Percentiles rank a stretch among this genome's conserved stretches.
phyloP scores from a whole-genome alignment of 2,113 vertebrate species.

The Phainopepla nitens region DNA sequence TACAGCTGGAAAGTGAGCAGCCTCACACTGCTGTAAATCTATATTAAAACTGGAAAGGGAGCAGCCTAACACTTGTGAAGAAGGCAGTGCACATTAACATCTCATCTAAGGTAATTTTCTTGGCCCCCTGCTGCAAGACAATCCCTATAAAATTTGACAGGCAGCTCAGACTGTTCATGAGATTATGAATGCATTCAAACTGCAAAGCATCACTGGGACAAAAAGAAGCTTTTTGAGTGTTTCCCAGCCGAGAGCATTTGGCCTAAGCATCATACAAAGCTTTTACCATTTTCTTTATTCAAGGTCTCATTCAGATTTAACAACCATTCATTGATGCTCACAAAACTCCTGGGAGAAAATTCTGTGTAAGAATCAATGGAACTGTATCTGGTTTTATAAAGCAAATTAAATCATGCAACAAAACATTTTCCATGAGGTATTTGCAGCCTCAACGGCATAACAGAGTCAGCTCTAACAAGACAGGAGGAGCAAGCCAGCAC shows the following conservation, averaged over 20 bases:
- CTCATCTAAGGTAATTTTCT: neutral
- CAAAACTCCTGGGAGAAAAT: neutral
- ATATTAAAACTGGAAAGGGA: neutral
- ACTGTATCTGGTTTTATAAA: neutral
- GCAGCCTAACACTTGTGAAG: neutral
- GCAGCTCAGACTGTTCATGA: neutral
- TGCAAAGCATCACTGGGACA: neutral
- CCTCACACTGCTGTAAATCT: neutral
- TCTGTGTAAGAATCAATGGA: neutral
- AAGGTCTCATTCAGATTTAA: neutral
- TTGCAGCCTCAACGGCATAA: neutral
- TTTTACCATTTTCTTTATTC: neutral
- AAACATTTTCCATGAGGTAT: neutral
- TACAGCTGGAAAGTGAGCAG: conserved; percentile 3
- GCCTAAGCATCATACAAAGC: neutral
- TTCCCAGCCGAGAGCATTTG: neutral
- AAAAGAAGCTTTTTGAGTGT: neutral
- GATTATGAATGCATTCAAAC: neutral
- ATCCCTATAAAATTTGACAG: neutral
- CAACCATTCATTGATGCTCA: neutral
- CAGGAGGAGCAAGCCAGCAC: neutral
- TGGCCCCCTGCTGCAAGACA: neutral
- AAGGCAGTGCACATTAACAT: conserved; percentile 11
- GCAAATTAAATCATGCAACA: neutral
- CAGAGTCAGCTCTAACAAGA: neutral